Base-by-base conservation (phyloP, 2,797 vertebrate species). In the Microchirus variegatus region DNA sequence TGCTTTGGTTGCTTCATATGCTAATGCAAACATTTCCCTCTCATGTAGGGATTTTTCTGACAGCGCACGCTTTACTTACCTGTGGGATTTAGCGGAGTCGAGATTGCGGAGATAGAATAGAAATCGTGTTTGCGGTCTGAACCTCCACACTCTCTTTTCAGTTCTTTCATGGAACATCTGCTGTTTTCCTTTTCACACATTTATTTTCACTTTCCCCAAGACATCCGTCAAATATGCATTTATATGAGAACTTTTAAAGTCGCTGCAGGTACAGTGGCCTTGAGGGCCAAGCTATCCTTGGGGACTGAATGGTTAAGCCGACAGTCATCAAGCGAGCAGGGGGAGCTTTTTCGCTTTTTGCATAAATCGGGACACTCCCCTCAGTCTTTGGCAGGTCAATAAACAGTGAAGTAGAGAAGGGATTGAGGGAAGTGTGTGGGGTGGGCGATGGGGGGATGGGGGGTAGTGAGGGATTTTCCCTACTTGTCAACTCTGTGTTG, bases 371-470 rank as follows among this genome's bases (percentile, higher is more conserved):
- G 81, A 74, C 82, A 77, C 77, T 78, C 70, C 81, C 70, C 75
- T 73, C 68, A 80, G 77, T 70, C 70, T 71, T 68, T 64, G 82
- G 86, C 83, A 78, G 78, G 80, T 89, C 84, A 88, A 77, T 88
- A 78, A 83, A 68, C 16, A 3, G 26, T 19, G 40, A 53, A 31
- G 77, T 75, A 51, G 59, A 63, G 71, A 72, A 52, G 62, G 66
- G 72, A 74, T 77, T 77, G 66, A 53, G 51, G 18, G 61, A 78
- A 75, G 59, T n/a, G n/a, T n/a, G n/a, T n/a, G n/a, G n/a, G n/a
- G n/a, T 19, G 57, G 26, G 19, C 40, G 37, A 8, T 10, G 44
- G 49, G 14, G 16, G 51, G 15, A 2, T 58, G 7, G 44, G 49
- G 14, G 16, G 51, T 9, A 2, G 58, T 47, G 41, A 17, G 59